Conservation (phyloP, 2,888 invertebrate species). For the Nomada ferruginata region DNA sequence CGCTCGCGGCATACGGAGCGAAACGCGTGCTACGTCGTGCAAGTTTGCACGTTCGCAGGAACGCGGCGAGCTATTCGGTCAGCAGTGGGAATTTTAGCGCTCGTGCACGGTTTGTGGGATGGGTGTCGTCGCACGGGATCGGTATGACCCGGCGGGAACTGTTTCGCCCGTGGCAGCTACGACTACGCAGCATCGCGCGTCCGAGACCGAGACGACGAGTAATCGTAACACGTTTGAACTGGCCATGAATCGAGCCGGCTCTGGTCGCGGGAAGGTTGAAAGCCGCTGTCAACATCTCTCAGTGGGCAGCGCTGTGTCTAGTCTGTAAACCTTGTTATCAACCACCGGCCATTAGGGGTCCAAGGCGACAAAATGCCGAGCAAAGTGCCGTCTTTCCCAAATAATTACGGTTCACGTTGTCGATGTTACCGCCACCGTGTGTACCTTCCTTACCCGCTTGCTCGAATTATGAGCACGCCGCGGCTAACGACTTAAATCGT, state of each 20-base stretch:
- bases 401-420: slow-evolving; percentile 81
- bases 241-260: slow-evolving; percentile 67
- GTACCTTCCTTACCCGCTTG: slow-evolving; percentile 72
- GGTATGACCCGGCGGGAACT: neutral
- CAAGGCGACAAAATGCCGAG: slow-evolving; percentile 84
- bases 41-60: neutral
- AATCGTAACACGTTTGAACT: slow-evolving; percentile 58
- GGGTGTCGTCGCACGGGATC: neutral
- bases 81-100: neutral
- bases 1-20: slow-evolving; percentile 69
- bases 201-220: slow-evolving; percentile 17
- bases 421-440: slow-evolving; percentile 72
- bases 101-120: too few relatives aligned
- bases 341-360: slow-evolving; percentile 84
- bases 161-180: neutral
- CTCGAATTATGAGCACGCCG: slow-evolving; percentile 65
- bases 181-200: neutral
- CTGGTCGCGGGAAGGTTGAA: slow-evolving; percentile 78
- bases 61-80: neutral
- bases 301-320: slow-evolving; percentile 81
- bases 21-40: neutral
- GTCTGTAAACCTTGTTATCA: slow-evolving; percentile 83
- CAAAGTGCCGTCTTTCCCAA: slow-evolving; percentile 84
- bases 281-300: slow-evolving; percentile 84
- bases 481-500: slow-evolving; percentile 67